Evolutionary conservation across 2,113 vertebrate genomes (phyloP).

Genomic region (Todiramphus chloris): DNA sequence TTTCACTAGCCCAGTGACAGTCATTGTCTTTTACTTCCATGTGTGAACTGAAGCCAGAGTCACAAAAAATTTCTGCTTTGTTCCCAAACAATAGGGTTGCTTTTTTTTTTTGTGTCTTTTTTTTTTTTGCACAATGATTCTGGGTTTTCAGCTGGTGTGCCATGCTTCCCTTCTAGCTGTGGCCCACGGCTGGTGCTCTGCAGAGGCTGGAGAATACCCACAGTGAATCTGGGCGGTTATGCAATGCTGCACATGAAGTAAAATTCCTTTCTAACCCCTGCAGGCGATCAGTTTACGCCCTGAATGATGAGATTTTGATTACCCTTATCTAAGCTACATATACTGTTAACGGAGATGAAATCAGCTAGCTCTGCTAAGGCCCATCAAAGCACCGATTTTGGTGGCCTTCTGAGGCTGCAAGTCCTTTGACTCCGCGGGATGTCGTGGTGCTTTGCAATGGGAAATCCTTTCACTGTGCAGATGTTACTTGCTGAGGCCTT

Average conservation of each 20-base stretch:
- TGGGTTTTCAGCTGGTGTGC: neutral
- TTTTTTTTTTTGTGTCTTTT: neutral
- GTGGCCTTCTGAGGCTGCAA: neutral
- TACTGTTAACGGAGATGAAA: neutral
- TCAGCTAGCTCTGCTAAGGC: neutral
- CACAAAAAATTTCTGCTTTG: constrained; percentile 9
- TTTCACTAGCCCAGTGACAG: neutral
- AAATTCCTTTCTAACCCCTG: constrained; percentile 54
- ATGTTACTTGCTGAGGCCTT: constrained; percentile 19
- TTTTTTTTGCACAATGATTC: neutral
- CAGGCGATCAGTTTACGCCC: constrained; percentile 58
- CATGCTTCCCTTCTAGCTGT: neutral
- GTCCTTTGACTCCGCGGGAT: neutral
- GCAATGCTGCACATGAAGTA: neutral
- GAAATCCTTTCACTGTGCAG: constrained; percentile 7
- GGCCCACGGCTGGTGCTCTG: neutral
- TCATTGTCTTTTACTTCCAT: constrained; percentile 31
- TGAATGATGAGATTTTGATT: constrained; percentile 67
- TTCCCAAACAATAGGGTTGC: constrained; percentile 8
- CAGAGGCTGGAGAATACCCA: constrained; percentile 5
- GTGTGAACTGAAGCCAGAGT: neutral
- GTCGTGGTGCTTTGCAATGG: neutral
- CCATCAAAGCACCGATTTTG: neutral
- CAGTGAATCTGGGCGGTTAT: neutral
- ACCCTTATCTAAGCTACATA: constrained; percentile 49